Base-by-base conservation (phyloP, 2,113 vertebrate species). In the Cercocebus atys region DNA sequence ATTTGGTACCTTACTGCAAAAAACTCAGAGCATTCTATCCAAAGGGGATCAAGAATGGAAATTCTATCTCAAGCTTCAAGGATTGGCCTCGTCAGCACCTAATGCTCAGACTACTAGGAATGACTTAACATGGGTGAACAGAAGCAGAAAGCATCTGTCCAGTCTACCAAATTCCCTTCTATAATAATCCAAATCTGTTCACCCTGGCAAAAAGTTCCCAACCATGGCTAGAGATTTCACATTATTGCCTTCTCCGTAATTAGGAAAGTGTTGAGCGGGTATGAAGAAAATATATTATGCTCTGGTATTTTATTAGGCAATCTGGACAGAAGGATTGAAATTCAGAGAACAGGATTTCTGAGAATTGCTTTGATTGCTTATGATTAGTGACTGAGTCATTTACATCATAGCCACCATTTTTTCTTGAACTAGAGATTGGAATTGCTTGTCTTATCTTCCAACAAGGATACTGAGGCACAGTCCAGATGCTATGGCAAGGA, bases 351-450 rank as follows among this genome's bases (percentile, higher is more conserved):
- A 75, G 25, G 18, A 13, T 52, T 88, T 59, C 76, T 66, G n/a
- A 88, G 30, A 93, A 70, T 70, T 61, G 2, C 20, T 84, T 76
- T 96, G 43, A 57, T 80, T 91, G 23, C 10, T 72, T 6, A 38
- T 86, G 40, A 8, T 75, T 82, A 66, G 45, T 61, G 14, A 89
- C 92, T 84, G 38, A 84, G 16, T 14, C 47, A n/a, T 52, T 94
- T 57, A 80, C 32, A 55, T 47, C 30, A 32, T 59, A 94, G 32
- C 52, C 14, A 80, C 23, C 23, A 82, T 2, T 45, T 80, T n/a
- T 95, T 80, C 55, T 95, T 93, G 57, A 35, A 84, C 88, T 72
- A 38, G 32, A 88, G 45, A 84, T 38, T 88, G 14, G 38, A 93
- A 88, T 88, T 88, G n/a, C 32, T 96, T 88, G 40, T 7, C 20